These are phyloP conservation scores for Syrrhaptes paradoxus DNA, from an alignment of 2,113 vertebrate species.

Conservation along the genomic window DNA sequence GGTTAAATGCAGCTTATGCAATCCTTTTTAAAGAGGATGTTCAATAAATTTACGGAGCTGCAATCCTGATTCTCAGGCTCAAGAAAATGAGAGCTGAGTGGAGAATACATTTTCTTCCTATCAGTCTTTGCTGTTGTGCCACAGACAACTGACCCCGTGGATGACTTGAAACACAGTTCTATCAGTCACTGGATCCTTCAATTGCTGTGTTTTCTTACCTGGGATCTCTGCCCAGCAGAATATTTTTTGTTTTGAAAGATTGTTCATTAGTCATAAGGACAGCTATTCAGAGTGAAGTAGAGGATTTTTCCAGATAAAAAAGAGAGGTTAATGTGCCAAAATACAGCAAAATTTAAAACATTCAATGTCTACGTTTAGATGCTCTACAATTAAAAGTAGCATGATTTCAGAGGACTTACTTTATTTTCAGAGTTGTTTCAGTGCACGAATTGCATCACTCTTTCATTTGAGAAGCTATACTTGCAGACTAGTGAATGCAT, in stretches of 20 bases:
- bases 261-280: neutral
- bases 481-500: neutral
- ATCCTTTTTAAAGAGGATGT: neutral
- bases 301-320: neutral
- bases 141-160: neutral
- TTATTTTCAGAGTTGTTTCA: neutral
- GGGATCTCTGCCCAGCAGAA: constrained; percentile 6
- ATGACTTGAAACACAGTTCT: neutral
- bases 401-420: neutral
- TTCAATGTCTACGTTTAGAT: neutral
- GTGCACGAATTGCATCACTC: neutral
- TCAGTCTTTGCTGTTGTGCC: neutral
- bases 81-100: neutral
- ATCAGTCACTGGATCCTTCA: neutral
- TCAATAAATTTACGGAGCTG: constrained; percentile 2
- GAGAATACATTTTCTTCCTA: neutral
- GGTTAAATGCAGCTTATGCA: constrained; percentile 17
- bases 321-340: neutral
- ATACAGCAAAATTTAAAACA: neutral
- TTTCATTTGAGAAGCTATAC: neutral
- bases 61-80: neutral
- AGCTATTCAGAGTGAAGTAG: neutral
- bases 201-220: neutral
- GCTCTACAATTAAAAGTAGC: neutral
- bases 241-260: neutral